Conservation (phyloP, 2,888 invertebrate genomes). For the Spilosoma lubricipeda region DNA sequence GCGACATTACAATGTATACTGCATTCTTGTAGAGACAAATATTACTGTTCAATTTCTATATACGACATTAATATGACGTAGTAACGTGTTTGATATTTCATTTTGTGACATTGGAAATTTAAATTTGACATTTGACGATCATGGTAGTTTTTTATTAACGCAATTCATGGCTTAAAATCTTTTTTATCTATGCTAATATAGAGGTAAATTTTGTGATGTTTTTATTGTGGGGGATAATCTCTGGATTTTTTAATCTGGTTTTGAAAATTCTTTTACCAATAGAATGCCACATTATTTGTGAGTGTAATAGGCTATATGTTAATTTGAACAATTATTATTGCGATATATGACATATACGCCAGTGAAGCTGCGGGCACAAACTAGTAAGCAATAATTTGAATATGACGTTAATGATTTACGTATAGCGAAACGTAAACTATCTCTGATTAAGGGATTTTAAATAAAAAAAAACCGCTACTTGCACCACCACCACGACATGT, state of each 20-base stretch:
- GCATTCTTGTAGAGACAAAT: neutral
- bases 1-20: constrained; percentile 33
- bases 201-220: too few relatives aligned
- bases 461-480: neutral
- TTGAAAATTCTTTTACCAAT: too few relatives aligned
- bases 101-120: neutral
- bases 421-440: neutral
- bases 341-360: too few relatives aligned
- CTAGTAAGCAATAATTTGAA: too few relatives aligned
- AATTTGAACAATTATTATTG: too few relatives aligned
- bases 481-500: too few relatives aligned
- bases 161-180: neutral
- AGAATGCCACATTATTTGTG: too few relatives aligned
- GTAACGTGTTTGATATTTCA: neutral
- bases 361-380: too few relatives aligned
- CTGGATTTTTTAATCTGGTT: too few relatives aligned
- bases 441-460: neutral
- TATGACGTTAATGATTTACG: too few relatives aligned
- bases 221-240: too few relatives aligned
- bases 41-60: neutral
- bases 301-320: too few relatives aligned
- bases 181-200: neutral
- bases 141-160: neutral
- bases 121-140: neutral
- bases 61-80: neutral